Evolutionary conservation across 2,888 invertebrate genomes (phyloP).

Genomic region (Diadromus collaris): DNA sequence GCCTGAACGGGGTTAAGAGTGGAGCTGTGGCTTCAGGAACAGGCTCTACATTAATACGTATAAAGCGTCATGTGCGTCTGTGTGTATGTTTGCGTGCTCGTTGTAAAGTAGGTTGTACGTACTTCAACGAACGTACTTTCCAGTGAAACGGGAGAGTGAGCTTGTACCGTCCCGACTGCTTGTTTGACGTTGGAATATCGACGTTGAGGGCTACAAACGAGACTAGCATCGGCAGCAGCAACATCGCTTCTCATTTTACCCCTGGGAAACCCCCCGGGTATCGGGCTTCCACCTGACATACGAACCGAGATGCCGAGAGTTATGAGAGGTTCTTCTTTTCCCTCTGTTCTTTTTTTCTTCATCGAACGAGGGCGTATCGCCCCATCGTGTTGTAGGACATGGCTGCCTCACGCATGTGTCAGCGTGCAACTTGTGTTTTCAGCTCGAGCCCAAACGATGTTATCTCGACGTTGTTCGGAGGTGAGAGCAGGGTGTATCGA

Average conservation of each 20-base stretch:
- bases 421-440: not conserved
- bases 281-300: constrained; percentile 9
- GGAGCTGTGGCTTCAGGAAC: not conserved
- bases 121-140: constrained; percentile 11
- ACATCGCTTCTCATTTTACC: constrained; percentile 37
- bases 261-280: constrained; percentile 31
- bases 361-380: not conserved
- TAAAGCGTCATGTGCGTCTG: not conserved
- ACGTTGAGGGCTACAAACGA: constrained; percentile 32
- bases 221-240: constrained; percentile 8
- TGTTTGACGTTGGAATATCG: constrained; percentile 26
- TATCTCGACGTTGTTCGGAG: not conserved
- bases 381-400: not conserved
- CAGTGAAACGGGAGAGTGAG: constrained; percentile 8
- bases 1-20: constrained; percentile 52
- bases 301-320: constrained; percentile 12
- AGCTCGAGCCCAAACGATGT: not conserved
- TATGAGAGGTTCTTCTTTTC: constrained; percentile 22
- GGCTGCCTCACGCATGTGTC: not conserved
- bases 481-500: not conserved
- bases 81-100: not conserved
- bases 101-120: constrained; percentile 34
- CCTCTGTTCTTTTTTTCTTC: not conserved
- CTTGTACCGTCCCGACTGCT: constrained; percentile 3
- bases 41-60: constrained; percentile 19